Percentiles rank a stretch among this genome's conserved stretches.
Evolutionary conservation across 2,113 vertebrate species (phyloP).

Genomic region (Psilopsiagon aymara): DNA sequence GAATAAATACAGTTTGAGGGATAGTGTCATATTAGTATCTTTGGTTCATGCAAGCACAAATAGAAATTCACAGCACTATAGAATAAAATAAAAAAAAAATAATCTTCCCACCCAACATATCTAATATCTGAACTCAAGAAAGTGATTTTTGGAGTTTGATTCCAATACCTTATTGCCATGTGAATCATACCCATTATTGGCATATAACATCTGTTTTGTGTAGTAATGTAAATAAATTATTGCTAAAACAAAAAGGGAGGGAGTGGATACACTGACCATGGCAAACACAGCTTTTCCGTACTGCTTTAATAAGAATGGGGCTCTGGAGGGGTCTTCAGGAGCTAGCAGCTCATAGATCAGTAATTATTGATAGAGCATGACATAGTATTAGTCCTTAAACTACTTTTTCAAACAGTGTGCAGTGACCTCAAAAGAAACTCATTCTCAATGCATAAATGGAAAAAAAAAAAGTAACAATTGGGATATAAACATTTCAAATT

Average conservation of each 20-base stretch:
- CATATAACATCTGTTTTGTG: neutral
- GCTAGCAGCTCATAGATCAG: neutral
- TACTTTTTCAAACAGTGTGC: neutral
- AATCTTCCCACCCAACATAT: neutral
- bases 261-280: neutral
- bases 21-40: neutral
- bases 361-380: neutral
- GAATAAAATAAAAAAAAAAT: neutral
- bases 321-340: neutral
- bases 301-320: neutral
- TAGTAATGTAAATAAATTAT: constrained; percentile 40
- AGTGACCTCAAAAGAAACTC: neutral
- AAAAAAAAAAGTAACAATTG: neutral
- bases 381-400: neutral
- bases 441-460: neutral
- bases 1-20: neutral
- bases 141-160: neutral
- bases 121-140: neutral
- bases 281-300: neutral
- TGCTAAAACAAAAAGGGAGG: neutral
- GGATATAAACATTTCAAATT: neutral
- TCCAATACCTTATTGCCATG: neutral
- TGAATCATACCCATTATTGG: neutral
- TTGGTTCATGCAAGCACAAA: neutral
- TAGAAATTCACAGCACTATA: neutral